Conservation (phyloP, 2,113 vertebrate species). For the Megaceryle maxima region DNA sequence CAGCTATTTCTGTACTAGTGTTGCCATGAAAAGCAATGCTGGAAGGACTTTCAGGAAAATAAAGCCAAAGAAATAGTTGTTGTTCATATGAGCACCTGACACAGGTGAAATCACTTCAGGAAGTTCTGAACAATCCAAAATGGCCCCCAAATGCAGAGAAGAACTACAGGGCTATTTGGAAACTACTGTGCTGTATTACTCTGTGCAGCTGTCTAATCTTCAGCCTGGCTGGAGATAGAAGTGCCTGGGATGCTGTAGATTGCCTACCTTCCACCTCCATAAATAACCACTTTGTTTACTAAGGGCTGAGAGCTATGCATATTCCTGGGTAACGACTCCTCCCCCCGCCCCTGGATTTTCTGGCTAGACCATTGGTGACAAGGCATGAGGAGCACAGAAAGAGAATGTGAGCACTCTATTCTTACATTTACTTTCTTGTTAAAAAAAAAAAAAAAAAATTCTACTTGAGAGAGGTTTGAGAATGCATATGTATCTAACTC, state of each 20-base stretch:
- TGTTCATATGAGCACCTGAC: neutral
- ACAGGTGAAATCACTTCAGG: conserved; percentile 5
- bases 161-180: neutral
- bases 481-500: neutral
- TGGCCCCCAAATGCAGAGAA: neutral
- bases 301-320: neutral
- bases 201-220: rapidly evolving
- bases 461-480: neutral
- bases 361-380: neutral
- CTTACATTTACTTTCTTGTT: neutral
- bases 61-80: neutral
- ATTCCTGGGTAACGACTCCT: neutral
- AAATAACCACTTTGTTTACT: neutral
- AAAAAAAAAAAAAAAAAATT: too few relatives aligned
- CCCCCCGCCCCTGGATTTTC: neutral
- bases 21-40: neutral
- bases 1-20: neutral
- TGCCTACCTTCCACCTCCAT: neutral
- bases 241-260: neutral
- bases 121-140: neutral
- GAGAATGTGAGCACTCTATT: neutral
- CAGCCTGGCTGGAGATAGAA: neutral
- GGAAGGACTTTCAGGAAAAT: neutral
- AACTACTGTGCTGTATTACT: neutral
- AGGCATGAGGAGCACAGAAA: neutral